A percentile compares a stretch with the other conserved stretches of the same genome.
Evolutionary conservation across 2,888 invertebrate genomes (phyloP).

Genomic region (Sisyra terminalis): DNA sequence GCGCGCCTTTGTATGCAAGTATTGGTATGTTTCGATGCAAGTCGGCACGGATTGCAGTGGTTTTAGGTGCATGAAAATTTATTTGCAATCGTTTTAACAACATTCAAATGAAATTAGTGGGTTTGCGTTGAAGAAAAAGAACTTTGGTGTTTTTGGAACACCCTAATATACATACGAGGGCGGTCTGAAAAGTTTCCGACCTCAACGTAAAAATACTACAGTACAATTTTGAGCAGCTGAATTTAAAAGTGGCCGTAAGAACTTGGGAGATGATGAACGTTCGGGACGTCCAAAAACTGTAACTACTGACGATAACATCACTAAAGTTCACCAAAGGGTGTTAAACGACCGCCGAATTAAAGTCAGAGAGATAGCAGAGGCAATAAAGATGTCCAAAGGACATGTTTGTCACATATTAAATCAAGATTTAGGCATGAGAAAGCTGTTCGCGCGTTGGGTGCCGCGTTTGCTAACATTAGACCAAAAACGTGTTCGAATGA

Average conservation of each 20-base stretch:
- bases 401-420: slow-evolving; percentile 5
- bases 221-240: slow-evolving; percentile 10
- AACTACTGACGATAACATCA: slow-evolving; percentile 6
- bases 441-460: slow-evolving; percentile 16
- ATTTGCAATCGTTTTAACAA: too few relatives aligned
- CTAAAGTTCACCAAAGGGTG: slow-evolving; percentile 13
- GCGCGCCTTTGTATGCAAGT: too few relatives aligned
- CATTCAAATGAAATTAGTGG: too few relatives aligned
- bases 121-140: too few relatives aligned
- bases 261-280: slow-evolving; percentile 12
- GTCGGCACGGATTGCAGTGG: too few relatives aligned
- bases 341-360: slow-evolving; percentile 4
- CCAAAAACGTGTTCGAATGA: slow-evolving; percentile 11
- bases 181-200: too few relatives aligned
- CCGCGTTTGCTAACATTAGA: slow-evolving; percentile 14
- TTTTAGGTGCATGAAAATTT: too few relatives aligned
- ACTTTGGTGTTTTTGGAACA: too few relatives aligned
- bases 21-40: too few relatives aligned
- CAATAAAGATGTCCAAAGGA: slow-evolving; percentile 5
- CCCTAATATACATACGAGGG: too few relatives aligned
- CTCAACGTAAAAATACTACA: too few relatives aligned
- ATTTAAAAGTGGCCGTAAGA: slow-evolving; percentile 13
- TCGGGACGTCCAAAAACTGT: slow-evolving; percentile 12
- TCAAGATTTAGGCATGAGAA: slow-evolving; percentile 15
- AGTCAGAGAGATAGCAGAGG: slow-evolving; percentile 3